phyloP scores from a whole-genome alignment of 2,797 vertebrate species.

The Enteromius anoplus region DNA sequence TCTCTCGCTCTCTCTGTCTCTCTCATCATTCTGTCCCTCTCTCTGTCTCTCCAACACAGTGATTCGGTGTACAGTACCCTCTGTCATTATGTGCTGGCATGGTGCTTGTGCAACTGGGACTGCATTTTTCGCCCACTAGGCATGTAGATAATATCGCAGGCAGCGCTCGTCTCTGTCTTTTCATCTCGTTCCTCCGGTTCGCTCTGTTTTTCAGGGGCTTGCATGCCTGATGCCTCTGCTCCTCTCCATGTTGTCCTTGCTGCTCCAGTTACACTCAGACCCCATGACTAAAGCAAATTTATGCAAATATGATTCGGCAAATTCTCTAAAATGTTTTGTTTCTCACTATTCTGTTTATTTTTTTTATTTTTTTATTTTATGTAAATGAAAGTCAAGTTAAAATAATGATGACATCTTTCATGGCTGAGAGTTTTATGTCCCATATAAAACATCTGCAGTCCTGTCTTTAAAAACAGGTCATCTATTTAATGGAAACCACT shows the following conservation, averaged over 20 bases:
- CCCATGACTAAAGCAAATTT: not conserved
- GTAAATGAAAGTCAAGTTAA: not conserved
- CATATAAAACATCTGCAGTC: not conserved
- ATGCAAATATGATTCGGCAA: not conserved
- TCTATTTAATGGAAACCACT: not conserved
- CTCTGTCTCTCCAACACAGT: slow-evolving; percentile 94
- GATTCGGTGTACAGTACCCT: slow-evolving; percentile 99
- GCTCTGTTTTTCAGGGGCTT: slow-evolving; percentile 59
- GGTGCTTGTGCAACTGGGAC: slow-evolving; percentile 99
- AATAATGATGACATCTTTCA: not conserved
- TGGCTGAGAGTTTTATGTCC: not conserved
- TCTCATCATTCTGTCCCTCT: slow-evolving; percentile 49
- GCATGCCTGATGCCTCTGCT: slow-evolving; percentile 69
- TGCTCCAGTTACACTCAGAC: not conserved
- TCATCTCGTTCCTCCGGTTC: slow-evolving; percentile 60
- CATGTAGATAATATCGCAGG: slow-evolving; percentile 99
- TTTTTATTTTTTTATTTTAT: not conserved
- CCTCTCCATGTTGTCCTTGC: slow-evolving; percentile 52
- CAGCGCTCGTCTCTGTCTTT: slow-evolving; percentile 73
- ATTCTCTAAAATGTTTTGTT: not conserved
- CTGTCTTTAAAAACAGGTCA: not conserved
- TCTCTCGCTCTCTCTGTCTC: slow-evolving; percentile 30
- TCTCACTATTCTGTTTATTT: not conserved
- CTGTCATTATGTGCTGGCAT: slow-evolving; percentile 99
- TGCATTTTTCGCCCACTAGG: slow-evolving; percentile 93